Percentiles rank a stretch among this genome's conserved stretches.
Evolutionary conservation across 2,888 invertebrate species (phyloP).

Genomic region (Limnephilus lunatus): DNA sequence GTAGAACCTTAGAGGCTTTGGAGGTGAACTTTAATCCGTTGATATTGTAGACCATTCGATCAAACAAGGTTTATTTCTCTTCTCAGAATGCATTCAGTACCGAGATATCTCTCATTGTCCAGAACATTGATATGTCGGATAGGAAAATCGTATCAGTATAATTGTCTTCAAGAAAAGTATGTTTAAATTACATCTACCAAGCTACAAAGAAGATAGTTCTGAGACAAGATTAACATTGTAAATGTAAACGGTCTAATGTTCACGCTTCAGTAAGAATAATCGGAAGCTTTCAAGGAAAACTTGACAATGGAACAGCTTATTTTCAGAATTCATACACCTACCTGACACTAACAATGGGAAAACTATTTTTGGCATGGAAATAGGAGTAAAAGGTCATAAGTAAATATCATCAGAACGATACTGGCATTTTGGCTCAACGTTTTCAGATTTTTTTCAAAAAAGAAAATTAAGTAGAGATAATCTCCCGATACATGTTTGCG

Average conservation of each 20-base stretch:
- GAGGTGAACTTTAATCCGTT: background rate
- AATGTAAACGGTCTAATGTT: background rate
- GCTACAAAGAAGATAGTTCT: background rate
- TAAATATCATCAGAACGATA: background rate
- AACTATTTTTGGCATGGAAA: background rate
- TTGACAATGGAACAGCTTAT: background rate
- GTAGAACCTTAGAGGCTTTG: too few relatives aligned
- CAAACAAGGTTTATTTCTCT: background rate
- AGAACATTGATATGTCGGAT: background rate
- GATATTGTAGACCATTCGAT: background rate
- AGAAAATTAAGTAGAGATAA: background rate
- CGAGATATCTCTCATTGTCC: background rate
- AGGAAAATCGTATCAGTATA: background rate
- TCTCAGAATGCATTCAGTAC: background rate
- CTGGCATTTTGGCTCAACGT: background rate
- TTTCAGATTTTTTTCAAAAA: background rate
- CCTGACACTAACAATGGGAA: background rate
- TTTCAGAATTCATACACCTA: background rate
- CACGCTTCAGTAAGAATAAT: too few relatives aligned
- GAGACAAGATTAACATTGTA: background rate
- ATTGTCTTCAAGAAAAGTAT: too few relatives aligned
- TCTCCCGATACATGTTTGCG: background rate
- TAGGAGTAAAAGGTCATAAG: background rate
- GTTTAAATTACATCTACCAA: too few relatives aligned
- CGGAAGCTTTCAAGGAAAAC: background rate